These are phyloP conservation scores for Hirtodrosophila cameraria DNA, from an alignment of 2,888 invertebrate genomes.

Conservation along the genomic window DNA sequence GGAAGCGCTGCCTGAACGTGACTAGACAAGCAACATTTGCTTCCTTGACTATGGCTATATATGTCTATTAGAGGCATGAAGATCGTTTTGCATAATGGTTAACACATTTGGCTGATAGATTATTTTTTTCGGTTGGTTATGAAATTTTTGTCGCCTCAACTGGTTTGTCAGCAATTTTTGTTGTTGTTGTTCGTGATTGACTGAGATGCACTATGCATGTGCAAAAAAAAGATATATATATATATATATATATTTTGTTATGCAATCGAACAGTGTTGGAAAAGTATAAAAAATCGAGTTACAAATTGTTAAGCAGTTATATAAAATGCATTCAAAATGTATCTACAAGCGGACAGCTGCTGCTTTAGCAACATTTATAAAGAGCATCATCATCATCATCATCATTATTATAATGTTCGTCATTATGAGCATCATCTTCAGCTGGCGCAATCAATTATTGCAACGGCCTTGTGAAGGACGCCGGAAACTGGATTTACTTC, in stretches of 20 bases:
- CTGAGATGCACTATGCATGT: constrained; percentile 2
- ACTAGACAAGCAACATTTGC: constrained; percentile 32
- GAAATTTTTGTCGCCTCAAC: constrained; percentile 62
- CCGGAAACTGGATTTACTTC: constrained; percentile 73
- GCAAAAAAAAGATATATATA: not conserved
- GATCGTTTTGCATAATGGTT: constrained; percentile 65
- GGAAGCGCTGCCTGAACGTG: constrained; percentile 58
- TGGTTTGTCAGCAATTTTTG: constrained; percentile 56
- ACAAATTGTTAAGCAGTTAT: constrained; percentile 40
- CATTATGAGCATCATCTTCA: constrained; percentile 20
- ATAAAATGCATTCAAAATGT: constrained; percentile 43
- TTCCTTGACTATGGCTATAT: constrained; percentile 39
- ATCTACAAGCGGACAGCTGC: constrained; percentile 37
- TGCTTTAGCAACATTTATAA: not conserved
- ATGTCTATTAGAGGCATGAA: constrained; percentile 11
- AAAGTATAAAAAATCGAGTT: constrained; percentile 11
- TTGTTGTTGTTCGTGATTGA: not conserved
- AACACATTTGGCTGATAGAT: constrained; percentile 61
- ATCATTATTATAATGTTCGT: constrained; percentile 10
- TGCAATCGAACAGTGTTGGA: not conserved
- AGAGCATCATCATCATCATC: constrained; percentile 2
- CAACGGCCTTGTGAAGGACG: constrained; percentile 82
- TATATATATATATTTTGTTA: not conserved
- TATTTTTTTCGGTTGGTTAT: constrained; percentile 49
- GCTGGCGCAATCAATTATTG: constrained; percentile 46